Evolutionary conservation across 2,888 invertebrate species (phyloP), one percentile per base, ranked within the genome.

Genomic region (Osedax frankpressi): DNA sequence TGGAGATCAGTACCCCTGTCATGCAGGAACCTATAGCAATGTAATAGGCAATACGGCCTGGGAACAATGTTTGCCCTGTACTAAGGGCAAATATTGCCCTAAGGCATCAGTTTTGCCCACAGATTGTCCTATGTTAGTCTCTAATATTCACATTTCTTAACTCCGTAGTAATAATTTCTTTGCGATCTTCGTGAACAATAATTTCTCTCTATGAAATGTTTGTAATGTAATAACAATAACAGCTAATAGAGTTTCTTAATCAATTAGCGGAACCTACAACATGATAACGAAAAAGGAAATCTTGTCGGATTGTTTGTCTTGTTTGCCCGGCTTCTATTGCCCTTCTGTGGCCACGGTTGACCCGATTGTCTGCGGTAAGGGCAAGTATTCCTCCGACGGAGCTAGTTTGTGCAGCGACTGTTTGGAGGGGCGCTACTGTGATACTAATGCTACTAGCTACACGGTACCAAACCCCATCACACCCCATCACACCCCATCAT

Each of bases 291-390:
- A 80, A 30, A 82, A 80, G 26, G 78, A 80, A 75, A 77, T 74
- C 62, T n/a, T 79, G 3, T 75, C 78, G 1, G 60, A 71, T 11
- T 83, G 83, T 76, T 28, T 74, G 27, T 76, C 75, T 30, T 83
- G 83, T 76, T 78, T 78, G 2, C 82, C 81, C 30, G 83, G 83
- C 6, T 81, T 78, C 71, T 82, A 83, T 75, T 83, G 83, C 73
- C 82, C 82, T 11, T 78, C 75, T 0, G 74, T 74, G 19, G 80
- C 78, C 1, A 80, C 78, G 59, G 76, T 77, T 0, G 78, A 78
- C 3, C 81, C 82, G 1, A 62, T 80, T 14, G 76, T 78, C 6
- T 83, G 83, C 78, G 80, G 77, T 27, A 82, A 82, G 74, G 83
- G 83, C 2, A 80, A 80, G 65, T 83, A 79, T 78, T 83, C 82